Conservation (phyloP, 2,888 invertebrate species). For the Orthosia incerta region DNA sequence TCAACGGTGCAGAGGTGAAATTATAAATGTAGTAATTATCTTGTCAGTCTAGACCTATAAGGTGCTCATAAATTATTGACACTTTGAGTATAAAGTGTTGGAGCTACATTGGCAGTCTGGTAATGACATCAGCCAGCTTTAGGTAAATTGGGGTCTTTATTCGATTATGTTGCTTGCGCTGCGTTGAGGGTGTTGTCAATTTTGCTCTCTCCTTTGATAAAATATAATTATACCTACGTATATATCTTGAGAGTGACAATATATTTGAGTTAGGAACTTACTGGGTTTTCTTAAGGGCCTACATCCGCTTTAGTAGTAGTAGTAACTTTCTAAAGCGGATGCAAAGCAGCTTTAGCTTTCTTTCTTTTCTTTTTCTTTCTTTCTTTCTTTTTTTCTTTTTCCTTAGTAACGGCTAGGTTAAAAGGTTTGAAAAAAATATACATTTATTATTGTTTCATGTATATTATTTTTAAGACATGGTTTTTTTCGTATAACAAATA, state of each 20-base stretch:
- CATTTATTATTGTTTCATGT: too few species aligned
- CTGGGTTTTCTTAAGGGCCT: too few species aligned
- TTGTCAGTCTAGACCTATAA: constrained; percentile 51
- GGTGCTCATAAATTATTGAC: constrained; percentile 54
- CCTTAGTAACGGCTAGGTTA: too few species aligned
- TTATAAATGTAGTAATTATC: constrained; percentile 51
- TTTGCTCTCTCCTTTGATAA: neutral
- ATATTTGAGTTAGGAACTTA: neutral
- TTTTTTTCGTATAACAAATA: too few species aligned
- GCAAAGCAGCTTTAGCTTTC: too few species aligned
- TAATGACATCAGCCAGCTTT: constrained; percentile 25
- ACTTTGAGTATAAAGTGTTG: constrained; percentile 28
- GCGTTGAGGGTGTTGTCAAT: neutral
- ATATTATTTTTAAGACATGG: too few species aligned
- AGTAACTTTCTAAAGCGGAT: too few species aligned
- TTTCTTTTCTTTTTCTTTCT: too few species aligned
- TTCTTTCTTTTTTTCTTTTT: too few species aligned
- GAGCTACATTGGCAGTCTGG: neutral
- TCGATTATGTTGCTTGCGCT: constrained; percentile 24
- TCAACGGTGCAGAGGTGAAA: constrained; percentile 55
- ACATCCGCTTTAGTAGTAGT: too few species aligned
- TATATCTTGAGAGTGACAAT: neutral
- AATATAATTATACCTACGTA: neutral
- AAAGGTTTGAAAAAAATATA: too few species aligned
- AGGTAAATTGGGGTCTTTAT: constrained; percentile 25